These are phyloP conservation scores for Dallia pectoralis DNA, from an alignment of 2,797 vertebrate species.

Conservation along the genomic window DNA sequence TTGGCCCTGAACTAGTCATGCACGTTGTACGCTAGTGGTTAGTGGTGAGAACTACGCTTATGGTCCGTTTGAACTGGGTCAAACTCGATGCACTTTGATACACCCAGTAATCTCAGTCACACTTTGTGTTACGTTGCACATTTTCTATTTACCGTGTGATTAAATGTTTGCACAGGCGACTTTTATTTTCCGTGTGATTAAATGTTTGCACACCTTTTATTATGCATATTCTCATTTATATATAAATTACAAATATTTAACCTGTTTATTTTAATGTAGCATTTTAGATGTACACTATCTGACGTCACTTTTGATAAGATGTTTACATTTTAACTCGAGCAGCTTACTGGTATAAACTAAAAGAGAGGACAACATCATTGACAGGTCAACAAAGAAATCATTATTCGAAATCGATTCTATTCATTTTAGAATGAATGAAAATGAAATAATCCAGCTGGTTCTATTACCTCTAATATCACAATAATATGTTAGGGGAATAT, in stretches of 20 bases:
- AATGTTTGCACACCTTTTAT: too few species aligned
- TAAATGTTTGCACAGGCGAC: not conserved
- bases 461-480: not conserved
- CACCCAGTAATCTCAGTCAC: not conserved
- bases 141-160: not conserved
- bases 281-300: not conserved
- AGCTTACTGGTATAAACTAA: not conserved
- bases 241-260: too few species aligned
- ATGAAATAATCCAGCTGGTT: not conserved
- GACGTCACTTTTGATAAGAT: not conserved
- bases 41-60: not conserved
- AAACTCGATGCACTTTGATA: not conserved
- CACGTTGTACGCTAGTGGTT: not conserved
- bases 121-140: not conserved
- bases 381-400: not conserved
- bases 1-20: too few species aligned
- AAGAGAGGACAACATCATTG: not conserved
- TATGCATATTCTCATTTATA: not conserved
- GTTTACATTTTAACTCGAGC: not conserved
- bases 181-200: too few species aligned
- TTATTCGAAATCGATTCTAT: not conserved
- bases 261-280: not conserved
- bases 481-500: not conserved
- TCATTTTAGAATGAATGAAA: not conserved
- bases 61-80: not conserved